Conservation (phyloP, 2,113 vertebrate species). For the Oryctolagus cuniculus region DNA sequence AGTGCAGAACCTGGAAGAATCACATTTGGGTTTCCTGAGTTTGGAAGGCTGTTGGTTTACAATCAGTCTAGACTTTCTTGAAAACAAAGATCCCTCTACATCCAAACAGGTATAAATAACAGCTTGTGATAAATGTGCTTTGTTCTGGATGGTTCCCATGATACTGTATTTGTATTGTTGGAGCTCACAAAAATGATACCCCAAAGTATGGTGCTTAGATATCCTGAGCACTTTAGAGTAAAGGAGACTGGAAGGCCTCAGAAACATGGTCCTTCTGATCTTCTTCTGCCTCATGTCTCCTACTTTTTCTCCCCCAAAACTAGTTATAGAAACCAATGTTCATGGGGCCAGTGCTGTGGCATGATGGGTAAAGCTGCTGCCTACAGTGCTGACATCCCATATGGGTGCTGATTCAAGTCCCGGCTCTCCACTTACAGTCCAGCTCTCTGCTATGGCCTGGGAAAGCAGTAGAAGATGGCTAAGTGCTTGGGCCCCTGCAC, state of each 20-base stretch:
- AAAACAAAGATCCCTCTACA: neutral
- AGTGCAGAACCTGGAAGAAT: neutral
- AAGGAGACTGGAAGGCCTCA: neutral
- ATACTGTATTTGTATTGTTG: neutral
- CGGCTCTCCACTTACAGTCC: too few species aligned
- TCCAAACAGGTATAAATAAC: neutral
- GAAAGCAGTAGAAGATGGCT: too few species aligned
- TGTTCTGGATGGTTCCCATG: neutral
- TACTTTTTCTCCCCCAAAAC: neutral
- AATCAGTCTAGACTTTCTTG: neutral
- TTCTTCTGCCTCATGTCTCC: neutral
- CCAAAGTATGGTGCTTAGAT: neutral
- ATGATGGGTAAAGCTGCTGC: too few species aligned
- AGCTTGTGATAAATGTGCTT: neutral
- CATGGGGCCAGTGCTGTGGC: too few species aligned
- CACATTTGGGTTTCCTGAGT: neutral
- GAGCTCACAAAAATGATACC: neutral
- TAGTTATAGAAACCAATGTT: neutral
- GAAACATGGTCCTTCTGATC: neutral
- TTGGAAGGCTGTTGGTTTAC: neutral
- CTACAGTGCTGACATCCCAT: too few species aligned
- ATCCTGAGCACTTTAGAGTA: neutral
- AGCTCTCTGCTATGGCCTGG: too few species aligned
- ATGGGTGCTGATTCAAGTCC: too few species aligned
- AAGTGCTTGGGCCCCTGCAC: too few species aligned